These are phyloP conservation scores for Syrista parreyssii DNA, from an alignment of 2,888 invertebrate species.

Conservation along the genomic window DNA sequence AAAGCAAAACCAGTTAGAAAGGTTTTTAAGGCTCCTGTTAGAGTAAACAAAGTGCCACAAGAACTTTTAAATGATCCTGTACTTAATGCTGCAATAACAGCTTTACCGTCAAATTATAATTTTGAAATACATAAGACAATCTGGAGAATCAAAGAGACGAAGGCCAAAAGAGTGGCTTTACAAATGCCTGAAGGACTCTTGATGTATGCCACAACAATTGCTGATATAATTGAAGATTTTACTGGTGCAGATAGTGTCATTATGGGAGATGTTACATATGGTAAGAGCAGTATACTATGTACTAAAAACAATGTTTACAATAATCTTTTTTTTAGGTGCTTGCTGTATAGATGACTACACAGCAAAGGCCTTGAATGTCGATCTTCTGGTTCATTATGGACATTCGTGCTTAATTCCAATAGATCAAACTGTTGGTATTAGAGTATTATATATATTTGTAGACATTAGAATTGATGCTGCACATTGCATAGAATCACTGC, in stretches of 20 bases:
- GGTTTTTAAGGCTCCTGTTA: slow-evolving; percentile 80
- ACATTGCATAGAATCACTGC: slow-evolving; percentile 92
- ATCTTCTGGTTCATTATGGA: slow-evolving; percentile 95
- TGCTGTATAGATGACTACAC: slow-evolving; percentile 98
- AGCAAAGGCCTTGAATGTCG: slow-evolving; percentile 88
- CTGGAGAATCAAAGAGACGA: slow-evolving; percentile 91
- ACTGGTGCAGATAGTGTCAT: slow-evolving; percentile 92
- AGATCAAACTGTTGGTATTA: slow-evolving; percentile 85
- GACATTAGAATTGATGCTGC: slow-evolving; percentile 95
- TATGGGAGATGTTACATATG: slow-evolving; percentile 99
- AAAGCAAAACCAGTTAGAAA: slow-evolving; percentile 84
- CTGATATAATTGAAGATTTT: slow-evolving; percentile 92
- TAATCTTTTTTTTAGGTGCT: slow-evolving; percentile 71
- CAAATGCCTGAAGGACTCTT: slow-evolving; percentile 98
- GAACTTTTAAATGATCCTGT: slow-evolving; percentile 80
- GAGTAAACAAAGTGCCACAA: slow-evolving; percentile 84
- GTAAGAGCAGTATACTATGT: slow-evolving; percentile 33
- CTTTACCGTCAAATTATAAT: slow-evolving; percentile 93
- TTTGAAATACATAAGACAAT: slow-evolving; percentile 98
- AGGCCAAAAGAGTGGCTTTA: slow-evolving; percentile 88
- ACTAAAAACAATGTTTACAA: neutral
- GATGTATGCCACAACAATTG: slow-evolving; percentile 91
- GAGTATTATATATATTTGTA: slow-evolving; percentile 97
- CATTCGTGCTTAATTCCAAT: slow-evolving; percentile 96
- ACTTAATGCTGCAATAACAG: slow-evolving; percentile 78